Evolutionary conservation across 2,113 vertebrate genomes (phyloP).

Genomic region (rat (Rattus norvegicus)): GRCr8 NC_086027.1:111566001-111566500

Average conservation of each 20-base stretch:
- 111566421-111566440: constrained; percentile 7
- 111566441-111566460: background rate
- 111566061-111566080: background rate
- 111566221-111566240: constrained; percentile 58
- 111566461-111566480: background rate
- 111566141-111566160: constrained; percentile 61
- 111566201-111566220: constrained; percentile 44
- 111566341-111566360: background rate
- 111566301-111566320: constrained; percentile 62
- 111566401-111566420: background rate
- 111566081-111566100: constrained; percentile 61
- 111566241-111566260: constrained; percentile 64
- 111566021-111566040: background rate
- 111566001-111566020: background rate
- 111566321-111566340: background rate
- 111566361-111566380: constrained; percentile 33
- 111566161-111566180: constrained; percentile 22
- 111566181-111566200: constrained; percentile 63
- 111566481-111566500: background rate
- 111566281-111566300: constrained; percentile 66
- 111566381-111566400: background rate
- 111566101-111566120: background rate
- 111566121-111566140: constrained; percentile 18
- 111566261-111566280: constrained; percentile 39
- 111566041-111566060: background rate